Evolutionary conservation across 53 echinoderm and acorn worm genomes (phyloP), one percentile per base, ranked within the genome.

Genomic region (Holothuria leucospilota): DNA sequence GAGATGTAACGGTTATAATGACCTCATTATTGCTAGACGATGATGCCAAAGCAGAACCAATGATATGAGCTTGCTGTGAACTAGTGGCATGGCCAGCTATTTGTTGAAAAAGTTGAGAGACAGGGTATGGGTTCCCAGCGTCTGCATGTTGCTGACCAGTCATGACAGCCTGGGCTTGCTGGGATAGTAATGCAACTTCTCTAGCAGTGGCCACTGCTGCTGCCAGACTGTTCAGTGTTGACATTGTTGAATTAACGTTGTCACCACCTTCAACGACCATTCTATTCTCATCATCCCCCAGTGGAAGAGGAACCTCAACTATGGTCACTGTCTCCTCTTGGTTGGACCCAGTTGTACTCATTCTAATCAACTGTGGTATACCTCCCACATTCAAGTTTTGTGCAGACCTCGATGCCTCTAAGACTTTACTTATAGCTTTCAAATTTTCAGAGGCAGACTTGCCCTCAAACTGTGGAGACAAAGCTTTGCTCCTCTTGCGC

Each of bases 191-290:
- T 25, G 85, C 86, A 42, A 90, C 90, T 63, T 90, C 90, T 52
- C 84, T 85, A 5, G 90, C 78, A 24, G 90, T 85, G 2, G 90
- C 90, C 27, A 90, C 90, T 12, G 90, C 90, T 25, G 90, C 90
- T 29, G 90, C 90, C 29, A 90, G 81, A 69, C 82, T 90, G 64
- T 85, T 90, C 23, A 90, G 90, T 15, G 90, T 86, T 18, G 86
- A 69, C n/a, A 86, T 84, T 1, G 80, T 85, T 24, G 86, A 46
- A 56, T 56, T 56, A 56, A 56, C 56, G 58, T 79, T 51, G 39
- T 90, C 86, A 26, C 78, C 81, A 41, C 84, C 58, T 5, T 69
- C 30, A 21, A 90, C 27, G 12, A 79, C 75, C 34, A 85, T 81
- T 8, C 86, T 53, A 6, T 78, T 77, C 20, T 77, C 89, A 27